Evolutionary conservation across 2,888 invertebrate genomes (phyloP).

Genomic region (Atrina japonica): DNA sequence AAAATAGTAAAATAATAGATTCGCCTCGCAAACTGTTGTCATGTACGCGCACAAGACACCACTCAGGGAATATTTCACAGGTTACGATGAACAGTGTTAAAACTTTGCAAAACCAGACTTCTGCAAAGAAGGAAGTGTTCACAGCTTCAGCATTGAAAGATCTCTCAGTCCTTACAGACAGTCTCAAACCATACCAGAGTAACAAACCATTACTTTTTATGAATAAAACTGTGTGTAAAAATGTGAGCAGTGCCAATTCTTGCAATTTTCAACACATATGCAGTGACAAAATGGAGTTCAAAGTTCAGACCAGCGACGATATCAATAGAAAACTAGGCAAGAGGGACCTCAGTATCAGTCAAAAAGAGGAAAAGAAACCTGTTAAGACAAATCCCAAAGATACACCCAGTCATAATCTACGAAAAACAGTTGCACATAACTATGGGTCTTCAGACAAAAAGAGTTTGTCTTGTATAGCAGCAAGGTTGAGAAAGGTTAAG

Average conservation of each 20-base stretch:
- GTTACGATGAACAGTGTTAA: not conserved
- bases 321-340: conserved; percentile 26
- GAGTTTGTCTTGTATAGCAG: conserved; percentile 17
- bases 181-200: conserved; percentile 27
- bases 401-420: conserved; percentile 17
- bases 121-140: conserved; percentile 14
- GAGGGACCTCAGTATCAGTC: conserved; percentile 6
- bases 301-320: conserved; percentile 28
- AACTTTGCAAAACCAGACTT: conserved; percentile 16
- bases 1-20: not conserved
- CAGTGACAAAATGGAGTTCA: conserved; percentile 9
- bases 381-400: not conserved
- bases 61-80: conserved; percentile 10
- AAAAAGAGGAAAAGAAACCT: conserved; percentile 9
- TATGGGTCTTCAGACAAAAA: conserved; percentile 25
- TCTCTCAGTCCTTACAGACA: conserved; percentile 36
- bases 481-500: conserved; percentile 26
- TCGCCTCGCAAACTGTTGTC: not conserved
- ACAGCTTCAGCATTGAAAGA: conserved; percentile 29
- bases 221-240: conserved; percentile 24
- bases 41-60: conserved; percentile 9
- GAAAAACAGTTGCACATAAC: conserved; percentile 13
- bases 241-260: conserved; percentile 16
- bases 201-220: conserved; percentile 16
- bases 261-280: conserved; percentile 1